Conservation (phyloP, 2,888 invertebrate genomes). For the Nomada lathburiana region DNA sequence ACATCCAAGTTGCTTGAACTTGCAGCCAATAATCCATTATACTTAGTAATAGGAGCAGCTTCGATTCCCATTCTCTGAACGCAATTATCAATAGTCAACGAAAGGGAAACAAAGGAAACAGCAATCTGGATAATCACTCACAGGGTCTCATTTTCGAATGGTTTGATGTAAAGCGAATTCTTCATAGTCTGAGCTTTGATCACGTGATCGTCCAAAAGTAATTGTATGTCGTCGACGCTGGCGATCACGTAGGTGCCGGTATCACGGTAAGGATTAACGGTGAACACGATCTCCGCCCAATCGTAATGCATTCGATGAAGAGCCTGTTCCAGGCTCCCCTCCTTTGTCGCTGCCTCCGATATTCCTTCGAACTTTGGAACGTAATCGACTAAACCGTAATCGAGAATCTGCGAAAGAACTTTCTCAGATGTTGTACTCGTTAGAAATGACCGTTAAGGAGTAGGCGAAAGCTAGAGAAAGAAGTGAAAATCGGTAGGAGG, state of each 20-base stretch:
- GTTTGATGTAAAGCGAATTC: conserved; percentile 98
- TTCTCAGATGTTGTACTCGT: background rate
- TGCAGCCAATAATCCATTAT: conserved; percentile 98
- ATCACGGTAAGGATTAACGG: conserved; percentile 90
- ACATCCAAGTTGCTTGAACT: conserved; percentile 98
- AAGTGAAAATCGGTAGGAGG: no score
- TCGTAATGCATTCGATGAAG: conserved; percentile 95
- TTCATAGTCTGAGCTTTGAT: conserved; percentile 99
- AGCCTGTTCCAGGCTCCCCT: conserved; percentile 95
- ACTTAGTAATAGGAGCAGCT: conserved; percentile 93
- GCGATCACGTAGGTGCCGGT: conserved; percentile 96
- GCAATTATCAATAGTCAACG: background rate
- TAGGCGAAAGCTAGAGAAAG: no score
- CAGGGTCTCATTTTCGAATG: conserved; percentile 94
- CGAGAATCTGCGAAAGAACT: conserved; percentile 86
- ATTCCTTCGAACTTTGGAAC: conserved; percentile 95
- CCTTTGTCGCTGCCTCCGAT: conserved; percentile 97
- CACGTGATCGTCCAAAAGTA: conserved; percentile 96
- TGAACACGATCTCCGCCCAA: conserved; percentile 94
- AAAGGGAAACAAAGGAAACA: background rate
- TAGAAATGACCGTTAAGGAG: no score
- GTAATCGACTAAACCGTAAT: conserved; percentile 95
- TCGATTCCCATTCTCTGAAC: conserved; percentile 94
- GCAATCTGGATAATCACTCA: conserved; percentile 84
- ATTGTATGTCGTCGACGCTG: conserved; percentile 96